Conservation (phyloP, 2,888 invertebrate species). For the Torymus tubicola region DNA sequence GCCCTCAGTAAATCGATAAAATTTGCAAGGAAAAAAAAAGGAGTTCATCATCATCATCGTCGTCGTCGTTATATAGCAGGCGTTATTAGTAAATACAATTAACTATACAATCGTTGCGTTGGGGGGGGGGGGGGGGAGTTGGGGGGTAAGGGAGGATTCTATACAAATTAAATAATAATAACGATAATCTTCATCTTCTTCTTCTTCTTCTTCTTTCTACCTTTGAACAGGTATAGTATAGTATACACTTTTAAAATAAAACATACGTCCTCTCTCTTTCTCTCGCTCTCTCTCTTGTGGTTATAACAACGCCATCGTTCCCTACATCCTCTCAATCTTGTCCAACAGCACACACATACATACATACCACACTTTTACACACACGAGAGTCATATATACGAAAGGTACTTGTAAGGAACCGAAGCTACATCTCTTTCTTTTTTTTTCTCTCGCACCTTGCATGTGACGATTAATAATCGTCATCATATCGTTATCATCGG, state of each 20-base stretch:
- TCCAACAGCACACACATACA: too few relatives aligned
- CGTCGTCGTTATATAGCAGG: conserved; percentile 9
- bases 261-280: conserved; percentile 7
- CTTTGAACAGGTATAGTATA: conserved; percentile 54
- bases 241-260: conserved; percentile 18
- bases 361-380: too few relatives aligned
- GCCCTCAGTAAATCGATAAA: conserved; percentile 41
- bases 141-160: too few relatives aligned
- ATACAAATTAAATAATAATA: conserved; percentile 56
- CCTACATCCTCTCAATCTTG: too few relatives aligned
- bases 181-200: conserved; percentile 3
- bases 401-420: too few relatives aligned
- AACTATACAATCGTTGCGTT: conserved; percentile 32
- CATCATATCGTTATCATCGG: too few relatives aligned
- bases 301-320: too few relatives aligned
- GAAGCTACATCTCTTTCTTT: too few relatives aligned
- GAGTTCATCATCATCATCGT: conserved; percentile 39
- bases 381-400: too few relatives aligned
- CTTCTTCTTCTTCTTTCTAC: conserved; percentile 19
- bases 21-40: conserved; percentile 39
- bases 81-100: conserved; percentile 40
- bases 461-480: too few relatives aligned
- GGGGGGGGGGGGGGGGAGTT: conserved; percentile 1
- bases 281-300: neutral
- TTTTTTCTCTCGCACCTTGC: too few relatives aligned